Percentiles rank a stretch among this genome's conserved stretches.
Conservation (phyloP, 2,888 invertebrate genomes). For the Phengaris arion region DNA sequence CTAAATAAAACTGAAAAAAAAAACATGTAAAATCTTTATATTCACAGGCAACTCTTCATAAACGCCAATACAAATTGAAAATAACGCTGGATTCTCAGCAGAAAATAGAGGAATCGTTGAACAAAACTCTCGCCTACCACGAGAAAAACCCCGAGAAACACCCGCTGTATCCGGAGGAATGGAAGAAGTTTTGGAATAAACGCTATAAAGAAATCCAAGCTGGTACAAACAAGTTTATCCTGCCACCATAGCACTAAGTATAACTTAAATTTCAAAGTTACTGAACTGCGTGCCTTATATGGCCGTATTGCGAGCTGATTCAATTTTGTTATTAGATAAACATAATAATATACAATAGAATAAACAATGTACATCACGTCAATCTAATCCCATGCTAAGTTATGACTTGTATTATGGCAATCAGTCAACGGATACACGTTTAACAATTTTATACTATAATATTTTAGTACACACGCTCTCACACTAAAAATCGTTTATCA, state of each 20-base stretch:
- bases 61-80: conserved; percentile 74
- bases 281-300: too few relatives aligned
- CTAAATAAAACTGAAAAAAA: background rate
- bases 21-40: conserved; percentile 40
- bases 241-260: background rate
- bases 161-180: conserved; percentile 92
- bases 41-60: conserved; percentile 42
- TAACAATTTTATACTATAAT: too few relatives aligned
- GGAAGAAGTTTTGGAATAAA: conserved; percentile 94
- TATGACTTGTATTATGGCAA: too few relatives aligned
- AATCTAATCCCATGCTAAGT: too few relatives aligned
- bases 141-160: conserved; percentile 93
- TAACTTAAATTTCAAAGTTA: background rate
- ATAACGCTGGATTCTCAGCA: conserved; percentile 70
- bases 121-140: conserved; percentile 84
- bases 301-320: too few relatives aligned
- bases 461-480: too few relatives aligned
- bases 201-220: conserved; percentile 88
- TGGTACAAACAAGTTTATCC: conserved; percentile 48
- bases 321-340: too few relatives aligned
- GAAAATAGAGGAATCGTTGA: conserved; percentile 78
- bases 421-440: too few relatives aligned
- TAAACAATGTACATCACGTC: too few relatives aligned
- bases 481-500: too few relatives aligned
- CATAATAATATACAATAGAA: too few relatives aligned